Conservation (phyloP, 2,888 invertebrate genomes). For the Myathropa florea region DNA sequence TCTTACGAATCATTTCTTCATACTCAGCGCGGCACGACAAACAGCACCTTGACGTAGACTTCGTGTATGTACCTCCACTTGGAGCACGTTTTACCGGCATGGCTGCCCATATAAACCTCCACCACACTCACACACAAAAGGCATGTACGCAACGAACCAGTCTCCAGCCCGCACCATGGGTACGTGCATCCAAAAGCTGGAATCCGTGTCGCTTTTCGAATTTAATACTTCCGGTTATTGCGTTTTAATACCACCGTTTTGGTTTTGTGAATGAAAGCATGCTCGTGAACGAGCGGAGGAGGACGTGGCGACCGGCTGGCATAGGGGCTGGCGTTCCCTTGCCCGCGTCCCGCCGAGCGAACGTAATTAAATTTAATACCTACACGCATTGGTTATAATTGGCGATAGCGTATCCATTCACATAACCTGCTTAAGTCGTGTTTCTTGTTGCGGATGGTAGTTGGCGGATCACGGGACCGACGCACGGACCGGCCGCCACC, state of each 20-base stretch:
- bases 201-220: conserved; percentile 75
- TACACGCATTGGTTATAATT: conserved; percentile 50
- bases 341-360: neutral
- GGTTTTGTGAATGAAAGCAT: conserved; percentile 56
- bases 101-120: conserved; percentile 16
- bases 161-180: conserved; percentile 30
- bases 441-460: conserved; percentile 5
- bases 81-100: conserved; percentile 61
- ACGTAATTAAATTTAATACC: conserved; percentile 58
- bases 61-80: conserved; percentile 33
- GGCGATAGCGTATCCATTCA: conserved; percentile 50
- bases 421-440: conserved; percentile 46
- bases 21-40: conserved; percentile 24
- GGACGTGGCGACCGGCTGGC: neutral
- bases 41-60: conserved; percentile 15
- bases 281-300: neutral
- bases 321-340: neutral
- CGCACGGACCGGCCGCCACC: neutral
- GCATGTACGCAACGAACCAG: neutral
- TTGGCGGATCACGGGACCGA: neutral
- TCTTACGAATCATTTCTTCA: conserved; percentile 35
- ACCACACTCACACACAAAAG: neutral
- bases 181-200: conserved; percentile 62
- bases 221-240: conserved; percentile 76
- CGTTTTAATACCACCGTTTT: conserved; percentile 40